Conservation (phyloP, 2,797 vertebrate species). For the Hybognathus amarus region DNA sequence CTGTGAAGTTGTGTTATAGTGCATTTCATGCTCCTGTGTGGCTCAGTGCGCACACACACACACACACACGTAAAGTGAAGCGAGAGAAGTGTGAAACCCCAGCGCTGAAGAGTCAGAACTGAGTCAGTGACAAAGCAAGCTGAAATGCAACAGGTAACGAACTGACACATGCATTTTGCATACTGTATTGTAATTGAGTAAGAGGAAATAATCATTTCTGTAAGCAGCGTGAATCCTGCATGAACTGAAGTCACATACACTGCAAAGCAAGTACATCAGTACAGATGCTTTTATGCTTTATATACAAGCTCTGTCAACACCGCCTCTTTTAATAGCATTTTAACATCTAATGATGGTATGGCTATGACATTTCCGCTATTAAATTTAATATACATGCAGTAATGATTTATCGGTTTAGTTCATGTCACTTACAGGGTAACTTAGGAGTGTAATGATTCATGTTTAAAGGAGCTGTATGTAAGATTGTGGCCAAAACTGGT, state of each 20-base stretch:
- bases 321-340: background rate
- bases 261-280: background rate
- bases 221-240: background rate
- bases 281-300: background rate
- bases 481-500: no score
- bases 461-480: no score
- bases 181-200: no score
- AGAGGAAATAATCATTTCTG: background rate
- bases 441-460: no score
- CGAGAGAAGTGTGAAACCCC: background rate
- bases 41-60: slow-evolving; percentile 31
- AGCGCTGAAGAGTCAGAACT: background rate
- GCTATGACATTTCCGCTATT: background rate
- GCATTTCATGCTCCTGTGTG: slow-evolving; percentile 22
- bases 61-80: slow-evolving; percentile 13
- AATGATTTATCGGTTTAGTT: background rate
- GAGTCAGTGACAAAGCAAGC: background rate
- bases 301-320: background rate
- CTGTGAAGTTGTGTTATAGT: slow-evolving; percentile 44
- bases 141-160: background rate
- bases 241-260: background rate
- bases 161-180: background rate
- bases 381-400: background rate
- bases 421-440: background rate
- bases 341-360: background rate